Conservation (phyloP, 2,797 vertebrate genomes). For the Oreochromis grahami region DNA sequence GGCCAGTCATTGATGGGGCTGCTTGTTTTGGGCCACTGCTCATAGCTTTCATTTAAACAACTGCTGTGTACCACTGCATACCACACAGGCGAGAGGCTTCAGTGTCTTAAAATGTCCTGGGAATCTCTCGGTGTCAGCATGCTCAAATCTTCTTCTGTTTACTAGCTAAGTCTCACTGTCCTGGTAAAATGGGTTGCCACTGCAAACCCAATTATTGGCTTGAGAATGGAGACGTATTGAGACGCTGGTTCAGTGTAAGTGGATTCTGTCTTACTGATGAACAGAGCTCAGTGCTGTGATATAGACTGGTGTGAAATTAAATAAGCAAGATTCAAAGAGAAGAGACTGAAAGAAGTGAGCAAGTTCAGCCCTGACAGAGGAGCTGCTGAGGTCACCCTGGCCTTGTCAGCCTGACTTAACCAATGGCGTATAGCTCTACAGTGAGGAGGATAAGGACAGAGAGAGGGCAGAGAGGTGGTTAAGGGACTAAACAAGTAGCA, state of each 20-base stretch:
- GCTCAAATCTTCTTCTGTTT: neutral
- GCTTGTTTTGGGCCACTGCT: neutral
- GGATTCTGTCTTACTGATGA: neutral
- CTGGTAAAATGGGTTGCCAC: neutral
- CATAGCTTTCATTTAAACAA: neutral
- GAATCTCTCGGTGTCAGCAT: neutral
- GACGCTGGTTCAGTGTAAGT: neutral
- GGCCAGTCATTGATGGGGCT: neutral
- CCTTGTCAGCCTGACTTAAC: constrained; percentile 14
- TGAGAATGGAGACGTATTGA: constrained; percentile 13
- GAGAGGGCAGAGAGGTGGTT: constrained; percentile 13
- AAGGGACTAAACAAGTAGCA: constrained; percentile 38
- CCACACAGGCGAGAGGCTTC: neutral
- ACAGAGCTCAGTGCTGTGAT: neutral
- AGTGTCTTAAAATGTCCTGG: neutral
- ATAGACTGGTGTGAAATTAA: neutral
- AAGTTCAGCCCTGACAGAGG: neutral
- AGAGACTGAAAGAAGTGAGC: neutral
- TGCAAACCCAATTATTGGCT: constrained; percentile 6
- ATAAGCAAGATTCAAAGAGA: neutral
- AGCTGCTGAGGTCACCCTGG: constrained; percentile 2
- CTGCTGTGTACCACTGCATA: neutral
- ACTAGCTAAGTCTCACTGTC: neutral
- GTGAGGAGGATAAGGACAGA: neutral
- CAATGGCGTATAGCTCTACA: neutral